Evolutionary conservation across 2,888 invertebrate genomes (phyloP).

Genomic region (Hipparchia semele): DNA sequence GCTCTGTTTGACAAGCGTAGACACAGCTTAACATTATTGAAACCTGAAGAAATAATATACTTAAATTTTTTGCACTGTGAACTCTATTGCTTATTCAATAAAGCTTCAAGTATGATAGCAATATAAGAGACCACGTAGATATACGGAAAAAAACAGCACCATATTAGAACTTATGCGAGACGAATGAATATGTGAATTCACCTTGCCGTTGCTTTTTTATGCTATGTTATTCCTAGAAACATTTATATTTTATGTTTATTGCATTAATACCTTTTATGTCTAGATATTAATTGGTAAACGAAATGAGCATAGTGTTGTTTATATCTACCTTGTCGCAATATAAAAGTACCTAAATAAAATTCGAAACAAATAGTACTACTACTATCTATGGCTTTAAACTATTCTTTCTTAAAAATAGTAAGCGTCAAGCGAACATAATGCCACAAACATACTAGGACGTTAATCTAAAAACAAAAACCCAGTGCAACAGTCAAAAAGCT

Average conservation of each 20-base stretch:
- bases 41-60: slow-evolving; percentile 29
- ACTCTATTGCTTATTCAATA: slow-evolving; percentile 13
- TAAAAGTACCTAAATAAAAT: no score
- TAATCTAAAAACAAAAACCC: neutral
- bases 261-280: slow-evolving; percentile 10
- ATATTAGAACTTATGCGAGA: slow-evolving; percentile 36
- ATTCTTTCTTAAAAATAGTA: no score
- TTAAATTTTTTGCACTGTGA: slow-evolving; percentile 22
- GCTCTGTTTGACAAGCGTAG: no score
- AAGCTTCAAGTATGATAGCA: slow-evolving; percentile 12
- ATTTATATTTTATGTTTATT: slow-evolving; percentile 9
- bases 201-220: slow-evolving; percentile 30
- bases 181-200: slow-evolving; percentile 36
- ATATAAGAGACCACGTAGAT: slow-evolving; percentile 13
- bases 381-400: no score
- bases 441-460: no score
- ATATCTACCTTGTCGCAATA: no score
- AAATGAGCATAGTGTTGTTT: neutral
- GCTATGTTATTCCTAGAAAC: slow-evolving; percentile 18
- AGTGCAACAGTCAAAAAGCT: neutral
- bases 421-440: no score
- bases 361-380: no score
- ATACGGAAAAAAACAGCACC: slow-evolving; percentile 35
- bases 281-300: neutral
- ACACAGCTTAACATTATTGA: slow-evolving; percentile 28